Evolutionary conservation across 2,888 invertebrate species (phyloP).

Genomic region (Tribolium freemani): DNA sequence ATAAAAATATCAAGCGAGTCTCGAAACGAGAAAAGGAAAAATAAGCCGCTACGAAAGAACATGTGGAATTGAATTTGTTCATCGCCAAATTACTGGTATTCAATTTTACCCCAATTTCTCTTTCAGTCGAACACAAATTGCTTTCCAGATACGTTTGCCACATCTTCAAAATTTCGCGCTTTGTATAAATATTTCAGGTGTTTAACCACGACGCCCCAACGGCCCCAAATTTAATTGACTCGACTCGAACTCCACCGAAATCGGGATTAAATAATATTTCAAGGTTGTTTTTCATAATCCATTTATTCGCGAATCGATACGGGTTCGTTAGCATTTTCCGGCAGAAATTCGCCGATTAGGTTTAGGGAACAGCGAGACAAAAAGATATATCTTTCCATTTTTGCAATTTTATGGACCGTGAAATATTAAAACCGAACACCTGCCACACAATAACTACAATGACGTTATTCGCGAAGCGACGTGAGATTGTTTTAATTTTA

Average conservation of each 20-base stretch:
- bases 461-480: not conserved
- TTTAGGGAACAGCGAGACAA: not conserved
- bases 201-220: not conserved
- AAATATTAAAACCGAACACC: not conserved
- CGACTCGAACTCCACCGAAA: too few relatives aligned
- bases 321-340: not conserved
- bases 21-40: conserved; percentile 10
- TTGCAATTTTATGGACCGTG: not conserved
- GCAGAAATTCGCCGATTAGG: not conserved
- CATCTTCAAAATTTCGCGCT: conserved; percentile 20
- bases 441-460: not conserved
- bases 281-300: not conserved
- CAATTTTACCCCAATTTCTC: conserved; percentile 37
- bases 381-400: conserved; percentile 5
- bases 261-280: not conserved
- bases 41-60: conserved; percentile 23
- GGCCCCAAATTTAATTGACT: not conserved
- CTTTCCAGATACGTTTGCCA: conserved; percentile 23
- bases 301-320: not conserved
- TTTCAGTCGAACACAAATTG: conserved; percentile 36
- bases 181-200: conserved; percentile 30
- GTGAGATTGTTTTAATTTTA: not conserved
- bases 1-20: conserved; percentile 31
- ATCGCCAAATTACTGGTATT: conserved; percentile 39
- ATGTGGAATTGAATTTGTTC: conserved; percentile 38